Evolutionary conservation across 2,888 invertebrate genomes (phyloP).

Genomic region (Lasioglossum villosulum): DNA sequence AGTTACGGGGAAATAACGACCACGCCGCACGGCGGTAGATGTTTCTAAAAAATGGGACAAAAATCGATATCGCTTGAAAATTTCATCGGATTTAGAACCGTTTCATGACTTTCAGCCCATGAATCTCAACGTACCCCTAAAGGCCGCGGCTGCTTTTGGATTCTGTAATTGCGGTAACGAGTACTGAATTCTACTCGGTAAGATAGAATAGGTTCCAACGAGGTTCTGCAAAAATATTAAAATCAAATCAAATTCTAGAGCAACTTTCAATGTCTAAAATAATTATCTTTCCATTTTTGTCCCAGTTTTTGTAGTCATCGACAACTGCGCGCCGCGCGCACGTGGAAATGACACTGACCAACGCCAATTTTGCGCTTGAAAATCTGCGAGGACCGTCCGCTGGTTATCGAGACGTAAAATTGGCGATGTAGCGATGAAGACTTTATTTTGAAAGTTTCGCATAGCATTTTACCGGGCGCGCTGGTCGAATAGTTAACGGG

Average conservation of each 20-base stretch:
- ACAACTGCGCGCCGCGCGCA: neutral
- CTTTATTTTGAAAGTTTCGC: neutral
- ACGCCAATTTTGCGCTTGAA: neutral
- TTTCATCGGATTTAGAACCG: too few species aligned
- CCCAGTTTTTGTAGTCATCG: neutral
- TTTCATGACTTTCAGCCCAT: neutral
- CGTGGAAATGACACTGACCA: neutral
- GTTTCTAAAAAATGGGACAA: neutral
- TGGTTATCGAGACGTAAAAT: neutral
- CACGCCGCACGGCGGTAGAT: neutral
- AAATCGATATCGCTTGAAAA: neutral
- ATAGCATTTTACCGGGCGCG: neutral
- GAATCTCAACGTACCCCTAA: neutral
- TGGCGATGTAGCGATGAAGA: neutral
- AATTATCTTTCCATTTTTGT: neutral
- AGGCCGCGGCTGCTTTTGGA: too few species aligned
- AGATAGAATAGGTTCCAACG: too few species aligned
- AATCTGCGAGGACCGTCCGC: neutral
- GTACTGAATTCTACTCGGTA: too few species aligned
- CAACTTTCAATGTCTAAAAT: too few species aligned
- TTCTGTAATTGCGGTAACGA: too few species aligned
- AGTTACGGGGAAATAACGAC: neutral
- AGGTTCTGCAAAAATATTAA: too few species aligned
- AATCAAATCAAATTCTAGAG: too few species aligned
- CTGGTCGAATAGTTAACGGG: conserved; percentile 6